Evolutionary conservation across 1,140 invertebrate species (phyloP).

Genomic region (Anthonomus grandis): DNA sequence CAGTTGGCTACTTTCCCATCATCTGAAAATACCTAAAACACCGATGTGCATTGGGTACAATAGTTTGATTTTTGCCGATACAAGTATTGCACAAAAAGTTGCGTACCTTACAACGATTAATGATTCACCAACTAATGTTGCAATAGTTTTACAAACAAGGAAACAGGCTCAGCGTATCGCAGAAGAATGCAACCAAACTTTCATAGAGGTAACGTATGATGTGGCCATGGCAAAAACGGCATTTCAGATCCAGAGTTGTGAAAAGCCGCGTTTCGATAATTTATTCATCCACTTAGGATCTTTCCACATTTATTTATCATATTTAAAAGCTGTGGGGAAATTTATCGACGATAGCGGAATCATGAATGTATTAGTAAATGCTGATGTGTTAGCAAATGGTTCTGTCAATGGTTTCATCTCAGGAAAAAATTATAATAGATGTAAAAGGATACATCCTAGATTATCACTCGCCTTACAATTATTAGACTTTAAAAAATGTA

Average conservation of each 20-base stretch:
- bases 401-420: conserved; percentile 22
- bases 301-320: conserved; percentile 17
- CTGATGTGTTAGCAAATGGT: conserved; percentile 13
- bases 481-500: too few species aligned
- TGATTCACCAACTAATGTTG: conserved; percentile 19
- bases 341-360: conserved; percentile 47
- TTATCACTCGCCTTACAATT: background rate
- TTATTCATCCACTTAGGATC: conserved; percentile 36
- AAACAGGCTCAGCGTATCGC: conserved; percentile 16
- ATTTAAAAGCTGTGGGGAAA: conserved; percentile 28
- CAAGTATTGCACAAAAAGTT: conserved; percentile 21
- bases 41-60: too few species aligned
- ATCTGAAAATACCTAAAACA: conserved; percentile 18
- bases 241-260: conserved; percentile 40
- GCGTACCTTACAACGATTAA: conserved; percentile 33
- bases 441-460: conserved; percentile 23
- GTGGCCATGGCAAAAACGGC: conserved; percentile 46
- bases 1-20: conserved; percentile 21
- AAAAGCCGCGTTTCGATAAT: conserved; percentile 17
- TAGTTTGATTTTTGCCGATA: conserved; percentile 22
- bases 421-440: conserved; percentile 29
- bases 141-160: conserved; percentile 32
- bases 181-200: conserved; percentile 18
- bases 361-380: conserved; percentile 9
- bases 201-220: conserved; percentile 42